Base-by-base conservation (phyloP, 2,888 invertebrate genomes). In the Chironomus tentans region DNA sequence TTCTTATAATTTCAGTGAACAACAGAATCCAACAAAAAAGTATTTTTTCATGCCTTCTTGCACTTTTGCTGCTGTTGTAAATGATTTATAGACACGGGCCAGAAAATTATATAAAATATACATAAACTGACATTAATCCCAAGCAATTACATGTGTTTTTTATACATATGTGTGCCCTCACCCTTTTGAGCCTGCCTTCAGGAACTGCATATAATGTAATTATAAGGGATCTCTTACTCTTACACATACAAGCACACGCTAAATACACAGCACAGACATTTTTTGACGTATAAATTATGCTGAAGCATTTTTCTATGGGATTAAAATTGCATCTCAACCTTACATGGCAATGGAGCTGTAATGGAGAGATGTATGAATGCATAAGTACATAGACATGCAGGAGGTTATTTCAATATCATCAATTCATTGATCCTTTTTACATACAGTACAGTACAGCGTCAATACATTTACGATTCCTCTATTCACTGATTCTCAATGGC, bases 111-210 rank as follows among this genome's bases (percentile, higher is more conserved):
- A 65, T 65, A 65, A 15, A 68, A 68, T 68, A 46, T 46, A 68
- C 68, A 68, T 68, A 68, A 68, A 68, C 68, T 68, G 68, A 68
- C 68, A 68, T 46, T 68, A 68, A 68, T 68, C 68, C 68, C 68
- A 28, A 68, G 68, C 68, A 68, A 68, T 68, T 68, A 68, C 68
- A 68, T 68, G 68, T 68, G 68, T 68, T 68, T 68, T 38, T 68
- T 38, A 15, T 38, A 10, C 10, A 38, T 38, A 38, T 38, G 28
- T 28, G 38, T 10, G 38, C 15, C 68, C 46, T 38, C 46, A 28
- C 38, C 10, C 28, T 38, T 38, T 38, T 38, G n/a, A n/a, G n/a
- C 5, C 1, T 38, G 38, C 38, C 10, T 38, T 10, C 2, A 7
- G 1, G 10, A 38, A 38, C 38, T 38, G 38, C 38, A 38, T 38